Conservation (phyloP, 2,797 vertebrate species). For the Microhierax caerulescens region DNA sequence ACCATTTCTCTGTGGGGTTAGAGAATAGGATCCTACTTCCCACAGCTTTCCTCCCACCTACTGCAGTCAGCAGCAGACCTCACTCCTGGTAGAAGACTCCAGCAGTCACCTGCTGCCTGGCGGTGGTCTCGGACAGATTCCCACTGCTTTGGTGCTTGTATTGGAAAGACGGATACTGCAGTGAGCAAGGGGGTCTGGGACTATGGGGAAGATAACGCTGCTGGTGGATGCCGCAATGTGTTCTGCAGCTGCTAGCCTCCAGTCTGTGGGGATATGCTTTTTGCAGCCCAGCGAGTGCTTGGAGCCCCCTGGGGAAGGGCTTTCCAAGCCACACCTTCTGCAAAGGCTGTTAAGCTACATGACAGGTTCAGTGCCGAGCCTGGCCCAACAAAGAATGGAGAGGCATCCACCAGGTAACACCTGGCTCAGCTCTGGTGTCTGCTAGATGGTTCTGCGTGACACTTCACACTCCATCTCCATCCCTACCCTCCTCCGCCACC, state of each 20-base stretch:
- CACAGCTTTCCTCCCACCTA: not conserved
- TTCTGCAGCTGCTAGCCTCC: not conserved
- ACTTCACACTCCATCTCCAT: not conserved
- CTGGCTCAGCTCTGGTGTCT: not conserved
- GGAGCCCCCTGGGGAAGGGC: not conserved
- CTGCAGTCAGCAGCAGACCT: not conserved
- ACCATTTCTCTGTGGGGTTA: not conserved
- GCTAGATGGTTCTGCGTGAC: not conserved
- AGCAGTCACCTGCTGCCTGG: not conserved
- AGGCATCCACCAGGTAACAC: not conserved
- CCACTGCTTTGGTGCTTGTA: not conserved
- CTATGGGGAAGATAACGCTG: not conserved
- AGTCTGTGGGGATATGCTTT: not conserved
- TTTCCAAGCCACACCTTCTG: not conserved
- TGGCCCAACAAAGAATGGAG: not conserved
- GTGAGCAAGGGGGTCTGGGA: not conserved
- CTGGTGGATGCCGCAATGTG: fast-evolving
- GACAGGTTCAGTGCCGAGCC: not conserved
- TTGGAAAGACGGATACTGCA: not conserved
- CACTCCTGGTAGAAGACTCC: not conserved
- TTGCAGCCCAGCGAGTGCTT: not conserved
- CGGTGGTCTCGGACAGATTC: not conserved
- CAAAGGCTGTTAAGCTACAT: not conserved
- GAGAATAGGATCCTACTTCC: not conserved
- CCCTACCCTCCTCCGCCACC: not conserved